These are phyloP conservation scores for Tridacna gigas DNA, from an alignment of 2,888 invertebrate genomes.

Conservation along the genomic window DNA sequence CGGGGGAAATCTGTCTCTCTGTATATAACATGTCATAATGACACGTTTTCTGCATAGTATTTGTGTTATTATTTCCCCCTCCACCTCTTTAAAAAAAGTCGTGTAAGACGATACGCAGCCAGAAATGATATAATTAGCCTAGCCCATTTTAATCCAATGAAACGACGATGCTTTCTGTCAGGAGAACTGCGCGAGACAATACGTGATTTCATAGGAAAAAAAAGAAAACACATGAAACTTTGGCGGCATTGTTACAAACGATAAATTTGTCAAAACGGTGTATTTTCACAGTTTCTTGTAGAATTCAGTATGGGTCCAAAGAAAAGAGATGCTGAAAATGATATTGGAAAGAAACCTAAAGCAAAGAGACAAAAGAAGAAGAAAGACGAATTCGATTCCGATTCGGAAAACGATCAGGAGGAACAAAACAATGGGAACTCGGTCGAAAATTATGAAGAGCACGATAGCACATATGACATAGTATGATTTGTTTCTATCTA, in stretches of 20 bases:
- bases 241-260: slow-evolving; percentile 57
- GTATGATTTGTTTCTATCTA: slow-evolving; percentile 48
- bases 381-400: slow-evolving; percentile 69
- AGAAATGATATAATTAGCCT: not conserved
- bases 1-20: no score
- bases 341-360: slow-evolving; percentile 68
- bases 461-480: slow-evolving; percentile 63
- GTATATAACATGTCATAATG: no score
- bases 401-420: slow-evolving; percentile 51
- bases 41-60: no score
- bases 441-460: slow-evolving; percentile 52
- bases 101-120: not conserved
- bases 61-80: no score
- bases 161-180: not conserved
- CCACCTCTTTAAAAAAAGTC: no score
- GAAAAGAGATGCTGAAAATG: slow-evolving; percentile 73
- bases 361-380: slow-evolving; percentile 76
- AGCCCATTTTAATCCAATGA: slow-evolving; percentile 1
- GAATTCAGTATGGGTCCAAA: slow-evolving; percentile 74
- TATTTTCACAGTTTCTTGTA: not conserved
- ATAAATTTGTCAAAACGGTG: slow-evolving; percentile 16
- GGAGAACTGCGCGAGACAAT: slow-evolving; percentile 40
- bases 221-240: slow-evolving; percentile 64
- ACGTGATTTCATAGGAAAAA: slow-evolving; percentile 61
- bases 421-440: slow-evolving; percentile 64